Conservation (phyloP, 92 coral and sea anemone genomes). For the Zoanthus sociatus region DNA sequence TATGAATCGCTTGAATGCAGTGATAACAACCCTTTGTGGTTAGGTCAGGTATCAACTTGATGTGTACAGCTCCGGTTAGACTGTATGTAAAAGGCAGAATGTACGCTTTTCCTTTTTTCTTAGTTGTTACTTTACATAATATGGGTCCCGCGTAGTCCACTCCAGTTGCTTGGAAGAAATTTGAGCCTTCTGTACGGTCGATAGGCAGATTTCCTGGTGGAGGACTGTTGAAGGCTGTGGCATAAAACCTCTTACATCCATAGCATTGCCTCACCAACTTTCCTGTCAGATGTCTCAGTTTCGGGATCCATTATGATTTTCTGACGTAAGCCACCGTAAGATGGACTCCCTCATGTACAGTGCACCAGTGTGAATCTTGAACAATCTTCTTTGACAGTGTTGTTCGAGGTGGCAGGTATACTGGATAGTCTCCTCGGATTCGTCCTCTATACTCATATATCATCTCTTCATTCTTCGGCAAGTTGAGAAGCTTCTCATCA, state of each 20-base stretch:
- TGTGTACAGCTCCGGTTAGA: no score
- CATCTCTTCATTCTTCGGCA: background rate
- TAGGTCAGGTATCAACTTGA: background rate
- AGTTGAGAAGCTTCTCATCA: constrained; percentile 30
- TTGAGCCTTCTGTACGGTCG: constrained; percentile 8
- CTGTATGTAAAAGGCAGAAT: background rate
- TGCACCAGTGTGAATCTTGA: constrained; percentile 24
- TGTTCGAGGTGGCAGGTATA: background rate
- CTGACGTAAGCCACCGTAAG: background rate
- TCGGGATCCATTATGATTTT: background rate
- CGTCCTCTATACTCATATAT: background rate
- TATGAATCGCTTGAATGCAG: background rate
- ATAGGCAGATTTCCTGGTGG: constrained; percentile 42
- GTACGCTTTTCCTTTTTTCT: background rate
- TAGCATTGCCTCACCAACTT: background rate
- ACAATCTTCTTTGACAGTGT: constrained; percentile 21
- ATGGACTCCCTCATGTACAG: constrained; percentile 35
- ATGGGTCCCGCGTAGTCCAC: constrained; percentile 38
- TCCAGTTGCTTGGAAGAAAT: no score
- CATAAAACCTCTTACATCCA: background rate
- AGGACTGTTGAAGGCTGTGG: constrained; percentile 30
- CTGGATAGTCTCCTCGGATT: background rate
- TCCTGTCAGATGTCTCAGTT: background rate
- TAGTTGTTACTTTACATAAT: background rate
- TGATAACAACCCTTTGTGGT: background rate